These are phyloP conservation scores for Isotomurus palustris DNA, from an alignment of 2,888 invertebrate species.

Conservation along the genomic window DNA sequence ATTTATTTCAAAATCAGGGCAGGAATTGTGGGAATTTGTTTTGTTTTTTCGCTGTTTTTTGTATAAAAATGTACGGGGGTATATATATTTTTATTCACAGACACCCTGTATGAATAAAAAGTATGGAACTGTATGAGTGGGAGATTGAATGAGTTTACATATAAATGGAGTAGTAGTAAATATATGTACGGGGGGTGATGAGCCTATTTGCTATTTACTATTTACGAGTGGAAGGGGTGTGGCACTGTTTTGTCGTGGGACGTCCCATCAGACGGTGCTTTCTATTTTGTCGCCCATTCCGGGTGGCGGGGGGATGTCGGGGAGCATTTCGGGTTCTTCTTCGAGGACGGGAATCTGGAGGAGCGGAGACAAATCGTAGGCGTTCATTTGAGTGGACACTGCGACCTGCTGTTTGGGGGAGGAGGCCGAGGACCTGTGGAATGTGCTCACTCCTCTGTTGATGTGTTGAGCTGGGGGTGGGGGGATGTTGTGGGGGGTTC, in stretches of 20 bases:
- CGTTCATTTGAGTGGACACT: constrained; percentile 34
- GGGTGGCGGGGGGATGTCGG: constrained; percentile 43
- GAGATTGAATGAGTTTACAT: background rate
- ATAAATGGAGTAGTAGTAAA: background rate
- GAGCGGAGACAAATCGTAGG: constrained; percentile 43
- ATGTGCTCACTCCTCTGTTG: constrained; percentile 12
- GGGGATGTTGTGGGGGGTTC: constrained; percentile 31
- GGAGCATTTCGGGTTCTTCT: constrained; percentile 44
- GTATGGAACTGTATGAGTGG: background rate
- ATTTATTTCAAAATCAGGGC: too few relatives aligned
- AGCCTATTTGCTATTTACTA: background rate
- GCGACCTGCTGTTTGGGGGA: constrained; percentile 16
- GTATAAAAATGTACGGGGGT: background rate
- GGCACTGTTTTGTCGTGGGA: too few relatives aligned
- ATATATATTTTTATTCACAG: background rate
- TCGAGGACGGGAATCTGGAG: constrained; percentile 43
- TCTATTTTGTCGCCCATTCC: constrained; percentile 46
- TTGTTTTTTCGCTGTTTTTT: background rate
- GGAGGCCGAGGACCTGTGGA: constrained; percentile 8
- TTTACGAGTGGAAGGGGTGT: constrained; percentile 15
- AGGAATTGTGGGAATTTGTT: too few relatives aligned
- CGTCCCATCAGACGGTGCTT: constrained; percentile 46
- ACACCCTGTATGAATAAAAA: background rate
- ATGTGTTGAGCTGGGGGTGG: constrained; percentile 29
- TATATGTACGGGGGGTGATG: background rate